Base-by-base conservation (phyloP, 2,888 invertebrate species). In the Harpalus rubripes region DNA sequence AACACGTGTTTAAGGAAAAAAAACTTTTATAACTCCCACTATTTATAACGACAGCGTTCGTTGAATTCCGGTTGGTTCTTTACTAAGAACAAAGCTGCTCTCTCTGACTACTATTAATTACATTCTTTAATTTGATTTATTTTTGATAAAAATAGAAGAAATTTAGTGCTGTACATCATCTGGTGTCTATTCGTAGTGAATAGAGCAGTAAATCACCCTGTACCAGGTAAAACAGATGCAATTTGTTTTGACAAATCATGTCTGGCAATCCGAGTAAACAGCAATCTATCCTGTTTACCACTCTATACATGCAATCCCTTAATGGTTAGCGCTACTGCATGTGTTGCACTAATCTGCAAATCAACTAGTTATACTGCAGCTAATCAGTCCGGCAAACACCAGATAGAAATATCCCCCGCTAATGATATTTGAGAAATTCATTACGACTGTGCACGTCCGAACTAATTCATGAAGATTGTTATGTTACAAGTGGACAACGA, bases 381-480 rank as follows among this genome's bases (percentile, higher is more conserved):
- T 15, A 32, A 68, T 44, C 68, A 68, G 39, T 8, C 5, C 26
- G 16, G 32, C 41, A 44, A 41, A 41, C 72, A 74, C 7, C 16
- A 16, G 44, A n/a, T 68, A 68, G 68, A 74, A 74, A 74, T 74
- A 74, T 74, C 72, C 18, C n/a, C 26, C 72, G 41, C 72, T 74
- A 74, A 74, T 74, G 72, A 74, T 74, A 74, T 74, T 74, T 44
- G 72, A 74, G 72, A 74, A 44, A 74, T 74, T 74, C 41, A 74
- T 74, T 74, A 44, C 41, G 44, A 74, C 72, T 15, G 26, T 39
- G 32, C 15, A 32, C 68, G n/a, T 39, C 63, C 44, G 44, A 12
- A 52, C 12, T 52, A 8, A 52, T 52, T 52, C 44, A 52, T 52
- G 8, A 12, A 52, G 44, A 6, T 52, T 52, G 44, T 52, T 1